Evolutionary conservation across 2,888 invertebrate genomes (phyloP), one percentile per base, ranked within the genome.

Genomic region (Amphipyra tragopoginis): DNA sequence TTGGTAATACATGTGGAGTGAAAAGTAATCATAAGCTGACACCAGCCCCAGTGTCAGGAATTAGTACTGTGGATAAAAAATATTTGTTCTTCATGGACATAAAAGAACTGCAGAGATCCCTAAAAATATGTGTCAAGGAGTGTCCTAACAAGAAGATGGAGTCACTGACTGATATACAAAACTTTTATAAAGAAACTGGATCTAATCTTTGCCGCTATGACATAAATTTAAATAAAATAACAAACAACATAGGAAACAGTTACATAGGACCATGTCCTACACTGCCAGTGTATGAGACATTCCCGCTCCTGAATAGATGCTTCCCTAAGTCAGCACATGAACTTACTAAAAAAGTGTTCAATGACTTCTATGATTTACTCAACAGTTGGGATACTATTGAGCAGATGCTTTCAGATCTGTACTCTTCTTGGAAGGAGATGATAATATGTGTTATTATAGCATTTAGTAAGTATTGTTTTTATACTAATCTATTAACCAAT

Each of bases 1-100:
- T 98, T 94, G 98, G 98, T 8, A 99, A 99, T 87, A 98, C 98
- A 36, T 99, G 99, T 90, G 99, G 99, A 13, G 96, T 97, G 26
- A 96, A 96, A 80, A 94, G 93, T 73, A 99, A 98, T 89, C 96
- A 96, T 76, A 96, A 96, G 74, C 96, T 97, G 66, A 96, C 96
- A 8, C 96, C 96, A 73, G 95, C 97, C 83, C 96, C 97, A 4
- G 88, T 97, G 49, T 97, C 98, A 21, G 99, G 98, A 10, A 95
- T 97, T 80, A 97, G 97, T 85, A 98, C 98, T 42, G 95, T 96
- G 29, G 96, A 97, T 73, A 97, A 97, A 84, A 97, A 97, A 77
- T 97, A 96, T 85, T 93, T 99, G 43, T 97, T 99, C 80, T 98
- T 98, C 88, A 96, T 98, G 93, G 97, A 98, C 88, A 94, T 98